phyloP scores from a whole-genome alignment of 2,797 vertebrate genomes.

The Arnoldichthys spilopterus region DNA sequence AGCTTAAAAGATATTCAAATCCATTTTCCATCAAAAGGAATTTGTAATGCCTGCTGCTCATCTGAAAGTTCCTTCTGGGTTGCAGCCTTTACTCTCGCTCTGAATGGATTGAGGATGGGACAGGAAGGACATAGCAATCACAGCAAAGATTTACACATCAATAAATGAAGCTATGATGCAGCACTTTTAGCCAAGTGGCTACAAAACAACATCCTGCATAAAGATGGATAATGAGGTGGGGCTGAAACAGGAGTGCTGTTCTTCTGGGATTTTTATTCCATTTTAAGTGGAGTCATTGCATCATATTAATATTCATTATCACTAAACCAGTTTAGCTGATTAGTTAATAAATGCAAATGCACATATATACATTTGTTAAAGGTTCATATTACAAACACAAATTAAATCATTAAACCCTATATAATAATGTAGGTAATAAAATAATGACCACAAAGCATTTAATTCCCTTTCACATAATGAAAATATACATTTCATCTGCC shows the following conservation, averaged over 20 bases:
- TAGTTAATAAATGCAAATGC: no score
- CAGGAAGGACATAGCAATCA: constrained; percentile 31
- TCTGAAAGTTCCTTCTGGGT: constrained; percentile 51
- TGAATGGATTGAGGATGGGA: constrained; percentile 48
- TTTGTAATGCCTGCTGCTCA: constrained; percentile 55
- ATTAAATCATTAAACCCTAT: no score
- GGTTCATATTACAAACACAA: no score
- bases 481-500: no score
- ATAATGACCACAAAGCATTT: no score
- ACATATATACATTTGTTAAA: no score
- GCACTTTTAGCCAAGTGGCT: constrained; percentile 27
- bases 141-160: constrained; percentile 28
- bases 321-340: neutral
- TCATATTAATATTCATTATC: neutral
- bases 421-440: no score
- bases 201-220: constrained; percentile 14
- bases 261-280: neutral
- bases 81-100: constrained; percentile 40
- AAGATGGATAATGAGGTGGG: neutral
- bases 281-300: neutral
- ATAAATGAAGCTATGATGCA: constrained; percentile 41
- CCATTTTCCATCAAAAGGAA: constrained; percentile 64
- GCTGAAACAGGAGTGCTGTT: neutral
- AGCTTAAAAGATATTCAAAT: constrained; percentile 64
- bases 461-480: no score